phyloP scores from a whole-genome alignment of 2,113 vertebrate genomes.

The Emydocephalus ijimae region DNA sequence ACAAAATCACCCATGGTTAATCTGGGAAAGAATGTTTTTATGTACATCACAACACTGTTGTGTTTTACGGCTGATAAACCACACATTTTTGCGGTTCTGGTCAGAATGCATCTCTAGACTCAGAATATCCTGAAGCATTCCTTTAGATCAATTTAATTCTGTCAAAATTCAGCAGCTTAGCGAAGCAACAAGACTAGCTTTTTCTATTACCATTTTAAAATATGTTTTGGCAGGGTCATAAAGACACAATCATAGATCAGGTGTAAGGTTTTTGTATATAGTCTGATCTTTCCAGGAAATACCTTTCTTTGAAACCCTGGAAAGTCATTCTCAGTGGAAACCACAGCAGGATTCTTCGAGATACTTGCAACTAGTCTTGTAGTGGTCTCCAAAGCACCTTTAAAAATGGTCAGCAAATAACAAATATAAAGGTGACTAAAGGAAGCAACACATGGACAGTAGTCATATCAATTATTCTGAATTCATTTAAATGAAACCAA shows the following conservation, averaged over 20 bases:
- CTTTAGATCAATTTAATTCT: neutral
- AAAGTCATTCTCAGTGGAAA: neutral
- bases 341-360: neutral
- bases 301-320: neutral
- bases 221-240: constrained; percentile 13
- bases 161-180: neutral
- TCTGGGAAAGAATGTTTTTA: neutral
- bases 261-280: neutral
- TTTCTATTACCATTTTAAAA: constrained; percentile 4
- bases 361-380: neutral
- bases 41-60: neutral
- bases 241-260: neutral
- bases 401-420: neutral
- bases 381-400: neutral
- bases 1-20: neutral
- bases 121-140: constrained; percentile 18
- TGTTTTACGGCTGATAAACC: neutral
- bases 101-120: constrained; percentile 15
- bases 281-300: neutral
- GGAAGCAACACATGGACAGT: neutral
- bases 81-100: neutral
- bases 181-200: neutral
- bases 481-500: neutral
- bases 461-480: neutral
- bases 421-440: neutral